Evolutionary conservation across 2,888 invertebrate genomes (phyloP).

Genomic region (Listrodromus nycthemerus): DNA sequence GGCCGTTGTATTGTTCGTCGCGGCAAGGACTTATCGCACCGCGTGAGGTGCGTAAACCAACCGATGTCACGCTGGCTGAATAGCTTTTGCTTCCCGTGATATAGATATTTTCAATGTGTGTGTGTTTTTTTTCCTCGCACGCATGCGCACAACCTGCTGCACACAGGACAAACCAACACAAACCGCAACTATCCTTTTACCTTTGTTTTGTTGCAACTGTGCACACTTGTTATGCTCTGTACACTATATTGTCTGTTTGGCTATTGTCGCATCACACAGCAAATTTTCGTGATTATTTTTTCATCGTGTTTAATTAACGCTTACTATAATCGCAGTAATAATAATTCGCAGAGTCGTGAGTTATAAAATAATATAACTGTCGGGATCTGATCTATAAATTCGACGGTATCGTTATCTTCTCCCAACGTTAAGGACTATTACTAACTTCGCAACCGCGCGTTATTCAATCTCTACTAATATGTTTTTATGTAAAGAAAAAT

Average conservation of each 20-base stretch:
- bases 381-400: background rate
- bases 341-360: background rate
- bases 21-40: slow-evolving; percentile 14
- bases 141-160: slow-evolving; percentile 51
- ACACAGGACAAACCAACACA: slow-evolving; percentile 36
- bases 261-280: slow-evolving; percentile 32
- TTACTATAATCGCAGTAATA: slow-evolving; percentile 1
- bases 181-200: slow-evolving; percentile 21
- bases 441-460: background rate
- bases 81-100: slow-evolving; percentile 38
- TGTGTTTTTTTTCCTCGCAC: slow-evolving; percentile 5
- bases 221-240: slow-evolving; percentile 46
- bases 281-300: slow-evolving; percentile 22
- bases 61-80: slow-evolving; percentile 37
- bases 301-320: slow-evolving; percentile 12
- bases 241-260: slow-evolving; percentile 22
- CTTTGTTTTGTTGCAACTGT: slow-evolving; percentile 50
- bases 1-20: background rate
- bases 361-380: background rate
- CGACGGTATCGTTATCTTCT: background rate
- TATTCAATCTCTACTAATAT: background rate
- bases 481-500: background rate
- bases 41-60: background rate
- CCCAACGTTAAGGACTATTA: background rate
- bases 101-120: slow-evolving; percentile 6